phyloP scores from a whole-genome alignment of 2,113 vertebrate genomes.

The Nettapus auritus region DNA sequence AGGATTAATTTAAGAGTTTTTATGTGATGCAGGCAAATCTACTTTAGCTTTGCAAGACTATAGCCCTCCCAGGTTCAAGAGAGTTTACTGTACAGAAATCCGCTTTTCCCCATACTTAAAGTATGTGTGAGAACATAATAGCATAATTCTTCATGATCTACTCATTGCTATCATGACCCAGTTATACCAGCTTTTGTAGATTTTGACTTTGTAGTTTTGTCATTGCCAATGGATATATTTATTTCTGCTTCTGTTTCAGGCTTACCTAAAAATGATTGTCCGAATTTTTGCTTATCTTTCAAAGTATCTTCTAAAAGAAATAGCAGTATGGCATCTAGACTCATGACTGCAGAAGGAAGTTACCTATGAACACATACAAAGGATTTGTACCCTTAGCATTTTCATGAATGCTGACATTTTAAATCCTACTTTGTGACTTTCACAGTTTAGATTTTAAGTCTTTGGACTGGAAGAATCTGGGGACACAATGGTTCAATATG shows the following conservation, averaged over 20 bases:
- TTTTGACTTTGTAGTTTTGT: background rate
- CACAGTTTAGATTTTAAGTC: background rate
- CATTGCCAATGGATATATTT: background rate
- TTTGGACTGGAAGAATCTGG: background rate
- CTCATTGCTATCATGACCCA: background rate
- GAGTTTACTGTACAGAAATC: slow-evolving; percentile 49
- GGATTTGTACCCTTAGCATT: background rate
- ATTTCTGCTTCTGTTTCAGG: background rate
- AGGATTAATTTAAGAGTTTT: slow-evolving; percentile 53
- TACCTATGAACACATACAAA: background rate
- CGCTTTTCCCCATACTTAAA: slow-evolving; percentile 4
- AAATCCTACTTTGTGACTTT: background rate
- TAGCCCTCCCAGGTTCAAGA: background rate
- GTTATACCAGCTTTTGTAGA: background rate
- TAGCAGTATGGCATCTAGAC: background rate
- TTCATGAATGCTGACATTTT: background rate
- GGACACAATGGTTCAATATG: background rate
- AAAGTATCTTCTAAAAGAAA: background rate
- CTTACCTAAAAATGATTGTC: background rate
- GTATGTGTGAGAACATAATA: background rate
- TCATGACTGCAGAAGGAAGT: background rate
- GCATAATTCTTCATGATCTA: slow-evolving; percentile 39
- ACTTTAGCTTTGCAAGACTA: slow-evolving; percentile 33
- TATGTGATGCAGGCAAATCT: slow-evolving; percentile 38
- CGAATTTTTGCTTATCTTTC: background rate